Evolutionary conservation across 2,888 invertebrate species (phyloP).

Genomic region (Drosophila fulvimacula): DNA sequence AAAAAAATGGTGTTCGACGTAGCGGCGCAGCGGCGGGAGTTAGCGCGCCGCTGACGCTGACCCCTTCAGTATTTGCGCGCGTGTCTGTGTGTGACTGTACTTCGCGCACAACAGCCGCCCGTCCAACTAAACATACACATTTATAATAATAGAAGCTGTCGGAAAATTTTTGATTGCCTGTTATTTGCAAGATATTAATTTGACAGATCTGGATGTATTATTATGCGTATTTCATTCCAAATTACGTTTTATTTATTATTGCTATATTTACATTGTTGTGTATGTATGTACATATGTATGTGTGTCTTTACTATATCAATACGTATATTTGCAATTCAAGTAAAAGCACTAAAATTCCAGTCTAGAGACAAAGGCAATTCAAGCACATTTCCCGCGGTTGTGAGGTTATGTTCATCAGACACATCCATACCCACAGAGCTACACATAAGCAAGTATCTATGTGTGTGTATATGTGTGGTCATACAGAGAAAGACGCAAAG

Average conservation of each 20-base stretch:
- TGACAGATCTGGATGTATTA: constrained; percentile 18
- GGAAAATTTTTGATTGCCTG: constrained; percentile 33
- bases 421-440: constrained; percentile 23
- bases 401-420: constrained; percentile 68
- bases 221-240: constrained; percentile 16
- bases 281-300: constrained; percentile 1
- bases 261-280: constrained; percentile 3
- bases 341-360: constrained; percentile 44
- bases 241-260: constrained; percentile 15
- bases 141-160: constrained; percentile 62
- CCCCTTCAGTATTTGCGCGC: constrained; percentile 73
- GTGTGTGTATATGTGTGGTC: neutral
- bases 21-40: constrained; percentile 62
- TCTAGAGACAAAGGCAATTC: constrained; percentile 43
- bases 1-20: constrained; percentile 59
- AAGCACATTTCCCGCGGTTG: constrained; percentile 69
- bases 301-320: constrained; percentile 17
- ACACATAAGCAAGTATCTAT: constrained; percentile 15
- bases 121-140: constrained; percentile 35
- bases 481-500: constrained; percentile 30
- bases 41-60: constrained; percentile 53
- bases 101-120: constrained; percentile 44
- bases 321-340: constrained; percentile 34
- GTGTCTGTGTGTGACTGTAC: constrained; percentile 81
- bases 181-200: constrained; percentile 23